Conservation (phyloP, 2,888 invertebrate genomes). For the Coelinius sp. region DNA sequence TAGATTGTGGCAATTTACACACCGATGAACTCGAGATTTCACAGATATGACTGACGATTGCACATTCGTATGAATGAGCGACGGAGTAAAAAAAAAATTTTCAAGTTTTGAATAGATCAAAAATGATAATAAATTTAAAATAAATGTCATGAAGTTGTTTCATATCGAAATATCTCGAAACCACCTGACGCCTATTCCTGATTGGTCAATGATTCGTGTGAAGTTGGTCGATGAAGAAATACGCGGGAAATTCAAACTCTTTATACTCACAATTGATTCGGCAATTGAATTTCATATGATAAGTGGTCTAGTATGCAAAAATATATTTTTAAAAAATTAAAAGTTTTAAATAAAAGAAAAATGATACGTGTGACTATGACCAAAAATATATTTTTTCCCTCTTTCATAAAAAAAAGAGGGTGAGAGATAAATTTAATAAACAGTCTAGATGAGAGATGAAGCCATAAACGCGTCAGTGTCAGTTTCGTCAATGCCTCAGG, state of each 20-base stretch:
- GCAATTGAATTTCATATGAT: too few relatives aligned
- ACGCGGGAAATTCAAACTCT: too few relatives aligned
- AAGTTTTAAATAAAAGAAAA: slow-evolving; percentile 40
- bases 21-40: slow-evolving; percentile 12
- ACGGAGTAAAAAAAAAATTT: slow-evolving; percentile 22
- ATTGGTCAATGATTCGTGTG: too few relatives aligned
- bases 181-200: too few relatives aligned
- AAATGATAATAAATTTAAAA: too few relatives aligned
- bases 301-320: too few relatives aligned
- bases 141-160: too few relatives aligned
- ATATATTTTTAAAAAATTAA: slow-evolving; percentile 40
- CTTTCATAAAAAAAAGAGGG: slow-evolving; percentile 33
- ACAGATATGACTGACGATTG: neutral
- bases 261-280: too few relatives aligned
- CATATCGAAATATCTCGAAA: too few relatives aligned
- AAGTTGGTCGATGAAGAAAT: too few relatives aligned
- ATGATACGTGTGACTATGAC: slow-evolving; percentile 13
- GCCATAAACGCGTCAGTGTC: neutral
- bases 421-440: slow-evolving; percentile 5
- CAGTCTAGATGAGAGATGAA: neutral
- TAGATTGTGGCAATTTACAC: slow-evolving; percentile 32
- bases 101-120: slow-evolving; percentile 41
- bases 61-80: slow-evolving; percentile 11
- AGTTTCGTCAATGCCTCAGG: slow-evolving; percentile 16
- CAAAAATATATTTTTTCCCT: too few relatives aligned